These are phyloP conservation scores for Cydia fagiglandana DNA, from an alignment of 1,140 invertebrate species.

Conservation along the genomic window DNA sequence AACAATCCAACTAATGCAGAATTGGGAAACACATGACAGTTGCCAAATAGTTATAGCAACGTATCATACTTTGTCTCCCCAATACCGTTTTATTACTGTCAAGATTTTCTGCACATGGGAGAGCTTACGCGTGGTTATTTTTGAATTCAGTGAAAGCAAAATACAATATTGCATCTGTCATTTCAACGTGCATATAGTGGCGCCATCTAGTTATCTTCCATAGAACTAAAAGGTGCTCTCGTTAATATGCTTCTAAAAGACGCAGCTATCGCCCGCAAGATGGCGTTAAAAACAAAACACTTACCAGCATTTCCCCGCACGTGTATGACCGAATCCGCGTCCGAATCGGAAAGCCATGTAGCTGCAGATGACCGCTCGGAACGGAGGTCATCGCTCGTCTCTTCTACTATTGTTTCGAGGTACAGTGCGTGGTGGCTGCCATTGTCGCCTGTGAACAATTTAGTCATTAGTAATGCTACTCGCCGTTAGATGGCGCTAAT, in stretches of 20 bases:
- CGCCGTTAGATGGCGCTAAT: slow-evolving; percentile 53
- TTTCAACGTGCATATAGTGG: neutral
- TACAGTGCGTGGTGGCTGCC: slow-evolving; percentile 75
- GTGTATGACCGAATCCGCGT: slow-evolving; percentile 77
- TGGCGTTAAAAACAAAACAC: slow-evolving; percentile 45
- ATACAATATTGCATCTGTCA: slow-evolving; percentile 16
- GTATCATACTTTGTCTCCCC: slow-evolving; percentile 3
- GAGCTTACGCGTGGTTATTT: slow-evolving; percentile 36
- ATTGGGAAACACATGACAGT: slow-evolving; percentile 23
- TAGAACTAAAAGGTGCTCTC: neutral
- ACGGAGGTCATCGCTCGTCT: slow-evolving; percentile 87
- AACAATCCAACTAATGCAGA: slow-evolving; percentile 45
- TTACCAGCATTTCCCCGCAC: slow-evolving; percentile 65
- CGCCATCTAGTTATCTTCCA: neutral
- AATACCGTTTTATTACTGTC: slow-evolving; percentile 16
- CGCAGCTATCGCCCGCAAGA: slow-evolving; percentile 46
- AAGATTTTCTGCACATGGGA: neutral
- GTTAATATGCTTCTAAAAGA: neutral
- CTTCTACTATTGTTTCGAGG: slow-evolving; percentile 88
- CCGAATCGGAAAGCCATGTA: slow-evolving; percentile 77
- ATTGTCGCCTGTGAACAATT: slow-evolving; percentile 64
- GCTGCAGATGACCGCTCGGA: slow-evolving; percentile 82
- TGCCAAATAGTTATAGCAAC: slow-evolving; percentile 1
- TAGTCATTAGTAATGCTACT: slow-evolving; percentile 40
- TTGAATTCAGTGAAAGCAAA: neutral